phyloP scores from a whole-genome alignment of 1,140 invertebrate species.

The Mylabris phalerata region DNA sequence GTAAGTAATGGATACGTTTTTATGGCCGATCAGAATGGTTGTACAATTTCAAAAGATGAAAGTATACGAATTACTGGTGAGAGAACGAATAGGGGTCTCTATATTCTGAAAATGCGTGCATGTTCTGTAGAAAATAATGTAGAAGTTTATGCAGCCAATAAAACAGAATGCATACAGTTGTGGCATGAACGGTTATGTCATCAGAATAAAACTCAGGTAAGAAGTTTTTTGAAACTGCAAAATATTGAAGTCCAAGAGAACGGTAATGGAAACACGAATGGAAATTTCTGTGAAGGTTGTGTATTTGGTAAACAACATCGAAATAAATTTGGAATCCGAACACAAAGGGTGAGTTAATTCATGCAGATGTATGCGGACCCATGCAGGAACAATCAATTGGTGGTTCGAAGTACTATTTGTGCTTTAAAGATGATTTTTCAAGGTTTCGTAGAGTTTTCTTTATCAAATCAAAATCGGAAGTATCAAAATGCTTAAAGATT shows the following conservation, averaged over 20 bases:
- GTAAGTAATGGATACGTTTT: conserved; percentile 11
- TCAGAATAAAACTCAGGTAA: too few relatives aligned
- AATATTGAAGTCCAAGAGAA: too few relatives aligned
- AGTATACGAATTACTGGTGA: too few relatives aligned
- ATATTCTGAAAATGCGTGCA: too few relatives aligned
- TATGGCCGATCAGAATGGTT: too few relatives aligned
- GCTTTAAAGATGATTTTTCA: conserved; percentile 40
- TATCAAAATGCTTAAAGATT: conserved; percentile 25
- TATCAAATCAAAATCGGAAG: conserved; percentile 33
- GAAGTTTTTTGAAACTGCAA: neutral
- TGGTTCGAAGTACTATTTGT: conserved; percentile 37
- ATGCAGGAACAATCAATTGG: conserved; percentile 37
- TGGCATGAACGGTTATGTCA: conserved; percentile 35
- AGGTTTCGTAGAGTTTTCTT: conserved; percentile 33
- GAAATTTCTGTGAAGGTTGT: too few relatives aligned
- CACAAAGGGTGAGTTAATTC: conserved; percentile 39
- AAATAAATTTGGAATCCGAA: neutral
- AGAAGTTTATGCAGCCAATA: neutral
- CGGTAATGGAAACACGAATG: too few relatives aligned
- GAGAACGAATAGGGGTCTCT: too few relatives aligned
- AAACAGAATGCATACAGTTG: conserved; percentile 25
- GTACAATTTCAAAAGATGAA: too few relatives aligned
- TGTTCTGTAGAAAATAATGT: conserved; percentile 1
- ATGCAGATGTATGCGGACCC: conserved; percentile 44
- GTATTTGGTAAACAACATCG: too few relatives aligned